Conservation (phyloP, 2,797 vertebrate genomes). For the Anguilla megastoma region DNA sequence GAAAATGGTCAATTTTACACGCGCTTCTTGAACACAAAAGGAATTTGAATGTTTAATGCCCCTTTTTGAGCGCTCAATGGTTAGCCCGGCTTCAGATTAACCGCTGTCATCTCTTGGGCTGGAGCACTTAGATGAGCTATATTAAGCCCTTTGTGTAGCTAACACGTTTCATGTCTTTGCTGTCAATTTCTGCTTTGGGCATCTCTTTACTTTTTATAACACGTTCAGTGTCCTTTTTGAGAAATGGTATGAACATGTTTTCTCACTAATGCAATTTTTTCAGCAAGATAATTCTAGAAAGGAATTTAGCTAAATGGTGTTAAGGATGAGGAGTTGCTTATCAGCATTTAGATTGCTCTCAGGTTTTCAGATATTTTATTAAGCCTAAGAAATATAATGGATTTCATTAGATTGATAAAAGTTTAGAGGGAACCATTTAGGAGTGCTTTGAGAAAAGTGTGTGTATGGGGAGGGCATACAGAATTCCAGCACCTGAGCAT, state of each 20-base stretch:
- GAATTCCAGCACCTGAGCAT: not conserved
- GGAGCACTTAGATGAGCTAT: constrained; percentile 43
- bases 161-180: not conserved
- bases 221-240: not conserved
- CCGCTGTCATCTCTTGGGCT: constrained; percentile 52
- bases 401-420: not conserved
- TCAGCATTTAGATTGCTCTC: not conserved
- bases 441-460: not conserved
- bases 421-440: not conserved
- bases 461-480: not conserved
- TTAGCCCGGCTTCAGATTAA: constrained; percentile 51
- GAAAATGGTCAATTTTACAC: constrained; percentile 41
- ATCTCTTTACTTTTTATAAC: not conserved
- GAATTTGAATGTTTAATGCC: constrained; percentile 66
- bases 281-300: not conserved
- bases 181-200: constrained; percentile 20
- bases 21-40: constrained; percentile 50
- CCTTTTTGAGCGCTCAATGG: constrained; percentile 34
- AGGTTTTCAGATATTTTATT: constrained; percentile 6
- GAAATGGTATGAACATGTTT: not conserved
- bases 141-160: constrained; percentile 47
- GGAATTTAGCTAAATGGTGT: not conserved
- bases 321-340: not conserved
- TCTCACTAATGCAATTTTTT: not conserved
- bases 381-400: not conserved